Conservation (phyloP, 2,797 vertebrate species). For the Chanos chanos region DNA sequence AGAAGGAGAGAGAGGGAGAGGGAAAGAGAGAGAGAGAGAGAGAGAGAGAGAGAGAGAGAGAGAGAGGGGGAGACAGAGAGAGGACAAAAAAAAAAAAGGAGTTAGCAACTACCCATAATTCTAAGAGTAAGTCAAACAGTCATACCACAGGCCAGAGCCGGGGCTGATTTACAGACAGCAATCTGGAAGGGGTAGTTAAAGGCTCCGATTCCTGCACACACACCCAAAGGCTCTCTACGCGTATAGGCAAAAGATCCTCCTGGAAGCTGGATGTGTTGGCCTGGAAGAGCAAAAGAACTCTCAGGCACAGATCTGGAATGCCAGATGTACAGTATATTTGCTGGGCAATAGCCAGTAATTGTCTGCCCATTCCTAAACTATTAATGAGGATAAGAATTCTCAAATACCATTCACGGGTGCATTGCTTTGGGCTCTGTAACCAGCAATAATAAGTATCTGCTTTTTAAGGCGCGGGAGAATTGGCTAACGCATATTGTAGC, state of each 20-base stretch:
- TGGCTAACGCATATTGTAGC: too few relatives aligned
- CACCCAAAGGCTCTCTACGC: slow-evolving; percentile 87
- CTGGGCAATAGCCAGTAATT: too few relatives aligned
- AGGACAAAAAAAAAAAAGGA: background rate
- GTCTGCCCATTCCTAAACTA: too few relatives aligned
- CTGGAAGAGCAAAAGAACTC: slow-evolving; percentile 58
- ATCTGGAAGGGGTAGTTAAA: slow-evolving; percentile 97
- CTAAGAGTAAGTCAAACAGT: background rate
- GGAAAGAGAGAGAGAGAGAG: background rate
- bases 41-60: background rate
- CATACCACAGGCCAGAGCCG: slow-evolving; percentile 90
- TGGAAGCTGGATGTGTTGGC: slow-evolving; percentile 89
- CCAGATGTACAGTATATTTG: too few relatives aligned
- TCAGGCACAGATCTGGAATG: background rate
- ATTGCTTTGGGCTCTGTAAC: too few relatives aligned
- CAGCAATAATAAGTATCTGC: too few relatives aligned
- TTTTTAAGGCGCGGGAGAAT: too few relatives aligned
- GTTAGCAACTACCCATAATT: background rate
- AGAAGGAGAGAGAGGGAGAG: too few relatives aligned
- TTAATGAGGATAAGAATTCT: too few relatives aligned
- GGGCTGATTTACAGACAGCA: slow-evolving; percentile 87
- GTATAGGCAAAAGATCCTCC: slow-evolving; percentile 90
- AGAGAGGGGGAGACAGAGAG: background rate
- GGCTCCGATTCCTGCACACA: slow-evolving; percentile 92
- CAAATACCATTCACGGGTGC: too few relatives aligned